These are phyloP conservation scores for Berghia stephanieae DNA, from an alignment of 1,140 invertebrate species.

Conservation along the genomic window DNA sequence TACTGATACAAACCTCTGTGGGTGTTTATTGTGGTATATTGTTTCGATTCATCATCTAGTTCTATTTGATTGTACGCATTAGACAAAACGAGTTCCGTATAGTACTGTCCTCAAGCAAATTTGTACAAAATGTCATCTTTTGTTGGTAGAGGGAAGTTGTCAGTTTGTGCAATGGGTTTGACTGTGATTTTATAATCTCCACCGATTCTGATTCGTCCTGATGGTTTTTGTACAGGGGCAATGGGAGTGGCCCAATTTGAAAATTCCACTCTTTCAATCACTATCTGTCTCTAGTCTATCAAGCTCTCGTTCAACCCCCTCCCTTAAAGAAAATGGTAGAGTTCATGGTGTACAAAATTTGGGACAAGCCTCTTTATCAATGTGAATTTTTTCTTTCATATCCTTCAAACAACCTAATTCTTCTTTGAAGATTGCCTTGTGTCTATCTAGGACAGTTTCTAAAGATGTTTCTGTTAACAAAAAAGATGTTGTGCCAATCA, in stretches of 20 bases:
- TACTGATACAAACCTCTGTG: slow-evolving; percentile 48
- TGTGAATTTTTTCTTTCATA: no score
- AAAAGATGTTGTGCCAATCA: no score
- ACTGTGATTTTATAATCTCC: neutral
- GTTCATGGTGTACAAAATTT: no score
- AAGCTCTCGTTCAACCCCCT: no score
- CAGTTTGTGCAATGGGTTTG: neutral
- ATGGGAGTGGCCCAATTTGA: neutral
- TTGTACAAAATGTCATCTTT: neutral
- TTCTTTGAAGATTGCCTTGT: no score
- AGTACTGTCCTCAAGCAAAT: neutral
- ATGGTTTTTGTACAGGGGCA: neutral
- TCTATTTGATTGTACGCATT: slow-evolving; percentile 42
- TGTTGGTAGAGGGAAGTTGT: neutral
- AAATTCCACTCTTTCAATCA: no score
- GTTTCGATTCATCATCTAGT: slow-evolving; percentile 46
- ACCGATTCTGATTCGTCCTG: neutral
- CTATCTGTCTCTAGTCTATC: no score
- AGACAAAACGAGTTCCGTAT: neutral
- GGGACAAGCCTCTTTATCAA: no score
- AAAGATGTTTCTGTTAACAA: no score
- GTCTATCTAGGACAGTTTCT: no score
- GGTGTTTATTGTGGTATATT: slow-evolving; percentile 35
- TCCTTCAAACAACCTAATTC: no score
- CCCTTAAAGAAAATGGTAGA: no score